These are phyloP conservation scores for Formicarius rufipectus DNA, from an alignment of 2,113 vertebrate genomes.

Conservation along the genomic window DNA sequence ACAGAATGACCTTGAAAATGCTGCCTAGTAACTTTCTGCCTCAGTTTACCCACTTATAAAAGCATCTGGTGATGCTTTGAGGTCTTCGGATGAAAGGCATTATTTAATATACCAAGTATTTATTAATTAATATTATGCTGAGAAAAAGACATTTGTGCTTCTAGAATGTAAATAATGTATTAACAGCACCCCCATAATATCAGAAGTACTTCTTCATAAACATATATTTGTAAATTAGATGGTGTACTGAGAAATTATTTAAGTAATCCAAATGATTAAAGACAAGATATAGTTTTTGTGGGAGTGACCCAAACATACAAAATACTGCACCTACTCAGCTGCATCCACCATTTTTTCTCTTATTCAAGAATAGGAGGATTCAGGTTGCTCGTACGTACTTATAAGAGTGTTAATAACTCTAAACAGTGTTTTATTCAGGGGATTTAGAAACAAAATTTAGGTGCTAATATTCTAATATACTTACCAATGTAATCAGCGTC, in stretches of 20 bases:
- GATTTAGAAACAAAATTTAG: slow-evolving; percentile 43
- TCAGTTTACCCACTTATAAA: not conserved
- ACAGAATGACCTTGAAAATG: not conserved
- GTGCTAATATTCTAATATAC: slow-evolving; percentile 15
- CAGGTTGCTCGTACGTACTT: not conserved
- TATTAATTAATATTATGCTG: not conserved
- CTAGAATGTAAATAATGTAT: slow-evolving; percentile 40
- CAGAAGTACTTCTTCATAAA: not conserved
- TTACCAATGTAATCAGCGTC: slow-evolving; percentile 24
- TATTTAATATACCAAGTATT: not conserved
- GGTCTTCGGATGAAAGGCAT: not conserved
- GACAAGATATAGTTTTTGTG: not conserved
- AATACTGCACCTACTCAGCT: not conserved
- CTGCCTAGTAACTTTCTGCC: not conserved
- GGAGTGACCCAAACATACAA: not conserved
- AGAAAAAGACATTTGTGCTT: slow-evolving; percentile 1
- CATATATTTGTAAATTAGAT: slow-evolving; percentile 5
- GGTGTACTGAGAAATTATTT: not conserved
- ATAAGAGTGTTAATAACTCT: slow-evolving; percentile 21
- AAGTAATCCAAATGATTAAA: not conserved
- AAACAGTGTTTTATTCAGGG: slow-evolving; percentile 36
- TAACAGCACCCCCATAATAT: not conserved
- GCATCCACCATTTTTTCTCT: not conserved
- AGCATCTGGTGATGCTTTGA: not conserved
- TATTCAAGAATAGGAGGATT: not conserved